Evolutionary conservation across 2,797 vertebrate species (phyloP).

Genomic region (Spinus pinus): DNA sequence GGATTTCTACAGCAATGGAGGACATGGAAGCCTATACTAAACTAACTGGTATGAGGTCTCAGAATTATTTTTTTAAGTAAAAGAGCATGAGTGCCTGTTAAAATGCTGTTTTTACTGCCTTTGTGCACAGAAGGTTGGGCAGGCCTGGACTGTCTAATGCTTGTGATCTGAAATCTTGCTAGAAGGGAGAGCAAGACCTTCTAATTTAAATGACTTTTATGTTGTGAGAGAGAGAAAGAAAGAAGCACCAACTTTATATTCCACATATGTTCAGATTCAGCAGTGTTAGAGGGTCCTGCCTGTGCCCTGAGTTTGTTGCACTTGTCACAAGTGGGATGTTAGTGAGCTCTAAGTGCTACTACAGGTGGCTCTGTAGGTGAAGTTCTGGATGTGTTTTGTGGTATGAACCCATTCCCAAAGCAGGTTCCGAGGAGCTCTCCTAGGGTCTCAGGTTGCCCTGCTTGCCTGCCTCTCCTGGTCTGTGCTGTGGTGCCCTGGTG

Average conservation of each 20-base stretch:
- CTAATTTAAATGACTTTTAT: background rate
- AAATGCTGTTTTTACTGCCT: background rate
- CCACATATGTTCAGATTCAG: fast-evolving
- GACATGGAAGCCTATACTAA: constrained; percentile 96
- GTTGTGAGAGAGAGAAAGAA: background rate
- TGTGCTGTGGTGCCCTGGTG: background rate
- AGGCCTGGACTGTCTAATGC: background rate
- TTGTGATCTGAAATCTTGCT: background rate
- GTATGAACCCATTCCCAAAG: background rate
- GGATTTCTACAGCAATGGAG: constrained; percentile 86
- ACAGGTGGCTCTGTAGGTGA: background rate
- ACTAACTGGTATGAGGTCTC: constrained; percentile 84
- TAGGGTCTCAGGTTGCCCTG: background rate
- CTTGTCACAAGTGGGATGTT: background rate
- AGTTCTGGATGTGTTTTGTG: background rate
- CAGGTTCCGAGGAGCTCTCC: background rate
- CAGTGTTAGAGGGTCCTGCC: background rate
- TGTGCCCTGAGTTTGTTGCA: background rate
- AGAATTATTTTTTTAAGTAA: background rate
- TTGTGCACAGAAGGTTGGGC: background rate
- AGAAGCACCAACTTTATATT: background rate
- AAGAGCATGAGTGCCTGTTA: background rate
- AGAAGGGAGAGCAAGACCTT: background rate
- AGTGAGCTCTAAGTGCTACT: background rate
- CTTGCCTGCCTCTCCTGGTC: background rate